phyloP scores from a whole-genome alignment of 2,888 invertebrate genomes.

The Mellilla xanthometata region DNA sequence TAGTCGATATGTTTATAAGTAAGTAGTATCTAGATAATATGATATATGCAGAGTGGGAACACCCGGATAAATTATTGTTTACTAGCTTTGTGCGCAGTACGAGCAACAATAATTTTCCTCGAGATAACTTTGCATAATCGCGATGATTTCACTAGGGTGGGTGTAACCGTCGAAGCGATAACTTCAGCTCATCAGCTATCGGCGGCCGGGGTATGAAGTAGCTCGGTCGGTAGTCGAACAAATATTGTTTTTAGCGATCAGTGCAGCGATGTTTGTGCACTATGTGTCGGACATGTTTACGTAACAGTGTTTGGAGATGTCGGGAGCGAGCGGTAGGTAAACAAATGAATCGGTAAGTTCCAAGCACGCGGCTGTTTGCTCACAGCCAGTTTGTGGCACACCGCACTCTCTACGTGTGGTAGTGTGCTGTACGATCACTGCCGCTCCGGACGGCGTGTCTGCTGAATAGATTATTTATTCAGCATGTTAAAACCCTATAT shows the following conservation, averaged over 20 bases:
- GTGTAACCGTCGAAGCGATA: constrained; percentile 23
- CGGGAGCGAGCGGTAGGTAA: constrained; percentile 49
- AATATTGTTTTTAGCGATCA: constrained; percentile 81
- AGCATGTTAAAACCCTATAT: no score
- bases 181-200: constrained; percentile 25
- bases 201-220: constrained; percentile 35
- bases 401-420: constrained; percentile 18
- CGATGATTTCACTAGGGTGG: constrained; percentile 30
- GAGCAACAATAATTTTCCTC: no score
- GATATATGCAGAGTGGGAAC: constrained; percentile 36
- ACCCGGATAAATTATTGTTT: constrained; percentile 51
- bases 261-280: constrained; percentile 68
- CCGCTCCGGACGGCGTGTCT: no score
- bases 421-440: no score
- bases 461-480: no score
- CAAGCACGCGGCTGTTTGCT: constrained; percentile 57
- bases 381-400: constrained; percentile 44
- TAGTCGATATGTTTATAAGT: constrained; percentile 24
- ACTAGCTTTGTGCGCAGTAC: constrained; percentile 60
- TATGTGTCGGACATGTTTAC: constrained; percentile 64
- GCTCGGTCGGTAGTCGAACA: constrained; percentile 59
- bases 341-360: constrained; percentile 53
- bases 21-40: constrained; percentile 28
- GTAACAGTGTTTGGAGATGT: constrained; percentile 67
- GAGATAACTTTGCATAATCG: constrained; percentile 36